A percentile compares a stretch with the other conserved stretches of the same genome.
These are phyloP conservation scores for Semaprochilodus insignis DNA, from an alignment of 2,797 vertebrate species.

Conservation along the genomic window DNA sequence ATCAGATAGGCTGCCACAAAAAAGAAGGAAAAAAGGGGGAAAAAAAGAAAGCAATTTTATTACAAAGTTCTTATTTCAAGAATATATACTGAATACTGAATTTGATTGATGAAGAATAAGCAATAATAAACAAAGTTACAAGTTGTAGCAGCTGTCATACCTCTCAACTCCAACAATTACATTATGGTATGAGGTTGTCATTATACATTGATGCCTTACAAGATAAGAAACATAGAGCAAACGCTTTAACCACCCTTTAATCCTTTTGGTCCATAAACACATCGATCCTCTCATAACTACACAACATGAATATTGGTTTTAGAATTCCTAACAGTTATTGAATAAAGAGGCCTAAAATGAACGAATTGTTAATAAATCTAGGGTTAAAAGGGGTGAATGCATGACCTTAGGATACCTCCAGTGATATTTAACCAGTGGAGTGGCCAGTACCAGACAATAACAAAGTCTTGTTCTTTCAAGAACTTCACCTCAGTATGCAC, in stretches of 20 bases:
- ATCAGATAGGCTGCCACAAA: conserved; percentile 49
- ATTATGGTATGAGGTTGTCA: background rate
- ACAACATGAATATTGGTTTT: background rate
- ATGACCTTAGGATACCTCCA: conserved; percentile 4
- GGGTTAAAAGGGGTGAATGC: background rate
- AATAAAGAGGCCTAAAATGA: background rate
- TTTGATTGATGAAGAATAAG: conserved; percentile 21
- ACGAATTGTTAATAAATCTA: background rate
- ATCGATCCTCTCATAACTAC: background rate
- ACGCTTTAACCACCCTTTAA: background rate
- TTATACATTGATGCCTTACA: background rate
- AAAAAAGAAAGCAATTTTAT: conserved; percentile 9
- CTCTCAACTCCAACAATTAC: background rate
- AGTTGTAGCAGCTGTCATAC: background rate
- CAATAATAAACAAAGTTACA: conserved; percentile 4
- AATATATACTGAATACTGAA: conserved; percentile 18
- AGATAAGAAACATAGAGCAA: background rate
- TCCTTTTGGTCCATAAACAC: background rate
- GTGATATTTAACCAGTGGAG: background rate
- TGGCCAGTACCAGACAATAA: background rate
- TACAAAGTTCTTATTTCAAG: conserved; percentile 33
- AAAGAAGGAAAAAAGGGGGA: background rate
- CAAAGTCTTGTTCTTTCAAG: conserved; percentile 30
- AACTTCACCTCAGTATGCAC: conserved; percentile 42
- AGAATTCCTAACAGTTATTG: background rate